Evolutionary conservation across 2,113 vertebrate genomes (phyloP), one percentile per base, ranked within the genome.

Genomic region (Lophius piscatorius): DNA sequence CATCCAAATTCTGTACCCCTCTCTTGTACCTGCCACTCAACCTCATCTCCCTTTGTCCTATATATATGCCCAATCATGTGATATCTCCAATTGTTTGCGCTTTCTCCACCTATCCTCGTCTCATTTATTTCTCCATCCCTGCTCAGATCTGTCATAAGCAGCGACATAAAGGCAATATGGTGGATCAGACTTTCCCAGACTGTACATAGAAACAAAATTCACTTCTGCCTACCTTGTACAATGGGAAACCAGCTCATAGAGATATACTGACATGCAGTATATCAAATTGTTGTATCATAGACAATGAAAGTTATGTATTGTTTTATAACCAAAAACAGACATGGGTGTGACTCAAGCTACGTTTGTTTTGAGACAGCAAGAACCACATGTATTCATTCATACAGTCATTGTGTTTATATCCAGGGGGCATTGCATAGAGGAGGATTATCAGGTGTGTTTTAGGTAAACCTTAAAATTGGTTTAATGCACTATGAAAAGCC

Each of bases 251-350:
- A 89, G 89, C 88, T 88, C 86, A 83, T 79, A 82, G 74, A 88
- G 73, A 71, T 84, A 74, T 90, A 88, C 77, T 82, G 84, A 76
- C 80, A 72, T 76, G 74, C 78, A 83, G 75, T 82, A 87, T 90
- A 87, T 90, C 80, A 86, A 86, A 84, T 74, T 87, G 79, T 86
- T 90, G 81, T 90, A 90, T 86, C 80, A 82, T 88, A 85, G 83
- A 86, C 81, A 83, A 83, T 81, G 77, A 83, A 85, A 83, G 81
- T 80, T 83, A 75, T 85, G 84, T 91, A 88, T 88, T 88, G 76
- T 91, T 91, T 88, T 88, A 88, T 91, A 87, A 92, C 91, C 88
- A 90, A 91, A 92, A 91, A 82, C 67, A 86, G 77, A 89, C 74
- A 83, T 89, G 89, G 86, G 80, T 88, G 85, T 68, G 89, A 91